Base-by-base conservation (phyloP, 1,140 invertebrate genomes). In the Mizuhopecten yessoensis region DNA sequence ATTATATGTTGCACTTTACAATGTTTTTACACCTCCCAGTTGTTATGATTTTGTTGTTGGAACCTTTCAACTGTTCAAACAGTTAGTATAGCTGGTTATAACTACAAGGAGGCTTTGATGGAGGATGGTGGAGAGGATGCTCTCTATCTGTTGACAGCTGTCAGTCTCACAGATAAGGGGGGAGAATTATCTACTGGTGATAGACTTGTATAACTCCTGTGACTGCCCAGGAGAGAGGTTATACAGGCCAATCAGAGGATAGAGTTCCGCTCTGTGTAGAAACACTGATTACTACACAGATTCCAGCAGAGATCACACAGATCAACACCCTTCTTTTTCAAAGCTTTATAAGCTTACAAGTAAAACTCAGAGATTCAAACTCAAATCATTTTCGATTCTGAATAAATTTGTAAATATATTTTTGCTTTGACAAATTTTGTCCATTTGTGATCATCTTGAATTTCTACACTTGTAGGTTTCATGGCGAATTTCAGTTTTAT, bases 251-350 rank as follows among this genome's bases (percentile, higher is more conserved):
- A 17, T 9, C n/a, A n/a, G n/a, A 17, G n/a, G 23, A n/a, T 75
- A 2, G 23, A 75, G 57, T 75, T 75, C 57, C 57, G 29, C 57
- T 13, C 9, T 75, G 57, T 75, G 57, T 75, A 75, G n/a, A 75
- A 75, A 75, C 57, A 29, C 57, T 75, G 57, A 75, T 75, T 75
- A 75, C 57, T 29, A 75, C 57, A 75, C 57, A 29, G 57, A 75
- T 75, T 5, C 23, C 9, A 7, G 11, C 57, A 75, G 5, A 75
- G 57, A 29, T 75, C n/a, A n/a, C 57, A 75, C n/a, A 75, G 57
- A 29, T 75, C n/a, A 75, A 17, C 23, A 75, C 57, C 57, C 29
- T 75, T 75, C n/a, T 23, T 23, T 20, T 23, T 17, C 3, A 23
- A n/a, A 29, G n/a, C 57, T 29, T 75, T 29, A 75, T 29, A 5